Percentiles rank a stretch among this genome's conserved stretches.
phyloP scores from a whole-genome alignment of 2,888 invertebrate genomes.

The Ophion obscuratus region DNA sequence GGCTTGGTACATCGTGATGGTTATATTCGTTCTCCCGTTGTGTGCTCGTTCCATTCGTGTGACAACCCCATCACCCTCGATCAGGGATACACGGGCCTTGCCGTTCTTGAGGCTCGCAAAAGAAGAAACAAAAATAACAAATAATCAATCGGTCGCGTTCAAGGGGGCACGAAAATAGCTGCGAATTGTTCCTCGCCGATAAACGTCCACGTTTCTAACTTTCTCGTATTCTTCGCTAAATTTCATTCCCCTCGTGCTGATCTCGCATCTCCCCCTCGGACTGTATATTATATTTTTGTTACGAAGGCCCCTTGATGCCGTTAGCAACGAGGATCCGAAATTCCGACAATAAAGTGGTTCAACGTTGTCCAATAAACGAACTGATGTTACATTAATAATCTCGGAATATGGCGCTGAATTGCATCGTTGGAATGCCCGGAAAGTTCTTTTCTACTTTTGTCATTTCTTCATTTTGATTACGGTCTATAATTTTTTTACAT shows the following conservation, averaged over 20 bases:
- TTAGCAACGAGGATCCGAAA: not conserved
- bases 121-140: conserved; percentile 34
- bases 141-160: conserved; percentile 52
- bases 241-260: not conserved
- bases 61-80: conserved; percentile 59
- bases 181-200: conserved; percentile 26
- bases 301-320: not conserved
- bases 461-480: no score
- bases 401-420: no score
- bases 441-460: no score
- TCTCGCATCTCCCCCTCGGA: not conserved
- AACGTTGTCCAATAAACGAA: not conserved
- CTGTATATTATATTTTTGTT: not conserved
- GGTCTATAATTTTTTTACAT: no score
- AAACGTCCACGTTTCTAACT: conserved; percentile 8
- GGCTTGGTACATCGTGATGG: conserved; percentile 47
- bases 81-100: conserved; percentile 14
- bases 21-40: conserved; percentile 23
- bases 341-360: not conserved
- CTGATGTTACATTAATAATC: not conserved
- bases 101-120: conserved; percentile 10
- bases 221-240: not conserved
- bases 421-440: no score
- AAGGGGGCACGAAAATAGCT: conserved; percentile 42
- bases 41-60: conserved; percentile 50